Conservation (phyloP, 92 coral and sea anemone species). For the Plumapathes pennacea region DNA sequence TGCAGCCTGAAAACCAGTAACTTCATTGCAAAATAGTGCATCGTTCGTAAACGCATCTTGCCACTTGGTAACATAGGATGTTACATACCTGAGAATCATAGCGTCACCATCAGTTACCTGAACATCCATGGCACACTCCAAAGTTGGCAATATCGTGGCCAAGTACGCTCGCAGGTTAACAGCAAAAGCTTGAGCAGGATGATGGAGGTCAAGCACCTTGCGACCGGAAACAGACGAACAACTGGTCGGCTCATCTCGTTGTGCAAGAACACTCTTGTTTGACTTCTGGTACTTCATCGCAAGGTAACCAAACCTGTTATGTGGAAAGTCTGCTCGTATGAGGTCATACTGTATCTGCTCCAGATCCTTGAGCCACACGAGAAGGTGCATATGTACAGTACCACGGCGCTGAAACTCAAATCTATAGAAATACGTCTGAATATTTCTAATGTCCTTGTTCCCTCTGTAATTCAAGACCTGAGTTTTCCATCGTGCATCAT, state of each 20-base stretch:
- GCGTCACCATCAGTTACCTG: conserved; percentile 19
- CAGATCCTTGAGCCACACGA: conserved; percentile 8
- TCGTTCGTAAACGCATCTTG: conserved; percentile 7
- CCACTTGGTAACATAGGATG: conserved; percentile 26
- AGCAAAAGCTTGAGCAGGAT: conserved; percentile 19
- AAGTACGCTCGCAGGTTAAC: conserved; percentile 18
- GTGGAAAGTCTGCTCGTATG: conserved; percentile 15
- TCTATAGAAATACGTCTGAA: conserved; percentile 20
- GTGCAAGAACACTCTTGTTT: no score
- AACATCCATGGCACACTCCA: conserved; percentile 35
- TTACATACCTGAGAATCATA: conserved; percentile 14
- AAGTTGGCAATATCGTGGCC: conserved; percentile 1
- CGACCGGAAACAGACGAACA: neutral
- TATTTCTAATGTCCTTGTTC: neutral
- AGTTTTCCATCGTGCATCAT: conserved; percentile 26
- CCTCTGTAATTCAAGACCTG: conserved; percentile 9
- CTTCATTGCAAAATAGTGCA: neutral
- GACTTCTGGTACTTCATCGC: neutral
- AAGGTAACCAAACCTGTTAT: neutral
- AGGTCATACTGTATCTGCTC: neutral
- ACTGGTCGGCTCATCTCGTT: neutral
- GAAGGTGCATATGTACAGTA: conserved; percentile 9
- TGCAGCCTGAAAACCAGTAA: no score
- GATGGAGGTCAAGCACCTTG: neutral
- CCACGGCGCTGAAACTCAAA: conserved; percentile 23